A percentile compares a stretch with the other conserved stretches of the same genome.
These are phyloP conservation scores for Myoxocephalus aenaeus DNA, from an alignment of 2,797 vertebrate species.

Conservation along the genomic window DNA sequence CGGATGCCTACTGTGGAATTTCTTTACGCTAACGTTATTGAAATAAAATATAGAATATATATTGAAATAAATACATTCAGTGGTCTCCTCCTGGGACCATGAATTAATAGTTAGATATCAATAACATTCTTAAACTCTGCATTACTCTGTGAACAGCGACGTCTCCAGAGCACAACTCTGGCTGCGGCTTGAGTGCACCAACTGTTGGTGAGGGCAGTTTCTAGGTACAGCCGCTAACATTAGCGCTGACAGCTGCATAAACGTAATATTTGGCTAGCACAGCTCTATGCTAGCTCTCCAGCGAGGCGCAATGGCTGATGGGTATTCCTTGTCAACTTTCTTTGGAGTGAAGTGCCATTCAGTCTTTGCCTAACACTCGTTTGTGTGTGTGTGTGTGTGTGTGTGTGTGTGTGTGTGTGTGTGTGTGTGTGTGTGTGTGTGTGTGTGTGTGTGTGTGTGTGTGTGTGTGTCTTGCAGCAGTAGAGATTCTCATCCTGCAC, in stretches of 20 bases:
- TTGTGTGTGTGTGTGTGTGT: conserved; percentile 32
- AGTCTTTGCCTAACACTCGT: not conserved
- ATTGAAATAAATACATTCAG: too few relatives aligned
- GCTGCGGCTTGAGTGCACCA: too few relatives aligned
- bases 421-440: not conserved
- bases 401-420: not conserved
- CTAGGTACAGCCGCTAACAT: too few relatives aligned
- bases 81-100: too few relatives aligned
- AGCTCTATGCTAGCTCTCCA: not conserved
- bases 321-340: not conserved
- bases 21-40: not conserved
- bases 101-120: too few relatives aligned
- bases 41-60: not conserved
- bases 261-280: not conserved
- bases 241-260: too few relatives aligned
- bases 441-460: not conserved
- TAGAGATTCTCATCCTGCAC: conserved; percentile 45
- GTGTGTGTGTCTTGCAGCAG: conserved; percentile 72
- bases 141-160: too few relatives aligned
- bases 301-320: not conserved
- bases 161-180: too few relatives aligned
- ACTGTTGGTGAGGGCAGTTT: too few relatives aligned
- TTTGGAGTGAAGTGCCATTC: too few relatives aligned
- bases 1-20: not conserved
- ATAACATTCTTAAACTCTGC: too few relatives aligned